A percentile compares a stretch with the other conserved stretches of the same genome.
Conservation (phyloP, 2,797 vertebrate genomes). For the Lagodon rhomboides region DNA sequence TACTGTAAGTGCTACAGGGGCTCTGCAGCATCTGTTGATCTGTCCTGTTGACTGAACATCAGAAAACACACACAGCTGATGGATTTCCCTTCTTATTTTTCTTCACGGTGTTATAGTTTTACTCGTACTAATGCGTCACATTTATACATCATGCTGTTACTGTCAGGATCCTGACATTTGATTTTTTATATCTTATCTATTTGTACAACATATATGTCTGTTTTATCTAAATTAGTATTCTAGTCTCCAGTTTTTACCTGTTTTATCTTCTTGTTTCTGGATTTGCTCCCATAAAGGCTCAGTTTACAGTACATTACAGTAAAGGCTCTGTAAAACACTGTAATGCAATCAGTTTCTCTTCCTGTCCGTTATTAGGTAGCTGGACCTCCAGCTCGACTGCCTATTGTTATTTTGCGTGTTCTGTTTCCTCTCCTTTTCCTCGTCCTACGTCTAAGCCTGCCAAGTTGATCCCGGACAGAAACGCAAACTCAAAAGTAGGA, state of each 20-base stretch:
- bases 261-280: neutral
- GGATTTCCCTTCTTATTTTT: slow-evolving; percentile 6
- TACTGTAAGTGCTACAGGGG: slow-evolving; percentile 33
- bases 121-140: neutral
- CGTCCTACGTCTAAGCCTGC: neutral
- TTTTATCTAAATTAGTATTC: neutral
- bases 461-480: neutral
- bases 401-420: neutral
- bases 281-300: neutral
- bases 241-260: neutral
- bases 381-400: neutral
- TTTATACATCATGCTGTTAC: neutral
- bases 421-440: slow-evolving; percentile 7
- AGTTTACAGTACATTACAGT: neutral
- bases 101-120: neutral
- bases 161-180: neutral
- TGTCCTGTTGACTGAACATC: slow-evolving; percentile 57
- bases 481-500: neutral
- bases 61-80: slow-evolving; percentile 39
- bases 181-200: neutral
- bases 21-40: slow-evolving; percentile 56
- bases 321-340: neutral
- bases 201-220: neutral
- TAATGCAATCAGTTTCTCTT: neutral
- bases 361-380: neutral